Base-by-base conservation (phyloP, 2,888 invertebrate genomes). In the Callyntrura sp. region DNA sequence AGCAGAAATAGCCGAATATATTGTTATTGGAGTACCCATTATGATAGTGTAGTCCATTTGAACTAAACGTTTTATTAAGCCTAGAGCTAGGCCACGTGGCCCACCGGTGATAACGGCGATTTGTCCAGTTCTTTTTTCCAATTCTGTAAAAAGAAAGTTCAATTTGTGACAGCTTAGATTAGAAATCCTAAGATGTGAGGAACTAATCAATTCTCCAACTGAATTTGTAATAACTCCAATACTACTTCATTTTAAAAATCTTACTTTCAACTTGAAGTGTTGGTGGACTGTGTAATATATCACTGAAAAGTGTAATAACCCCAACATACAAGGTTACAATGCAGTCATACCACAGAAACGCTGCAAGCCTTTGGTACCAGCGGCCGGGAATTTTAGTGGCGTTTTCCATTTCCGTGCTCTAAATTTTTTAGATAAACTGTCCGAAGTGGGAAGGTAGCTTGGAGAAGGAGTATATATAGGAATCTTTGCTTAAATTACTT, bases 21-120 rank as follows among this genome's bases (percentile, higher is more conserved):
- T 12, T 12, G 35, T 25, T 68, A 2, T 12, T 12, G 35, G 3
- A 1, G 25, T 45, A 90, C 90, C 90, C 45, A 90, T 43, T 48
- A 90, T 60, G 0, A 90, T 83, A 17, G 79, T 84, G 48, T 85
- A 90, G 35, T 88, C 88, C 43, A 79, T 17, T 20, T 88, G 78
- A 12, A 90, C 62, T 12, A 90, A 25, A 11, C 68, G 48, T 84
- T 68, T 68, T 23, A 90, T 82, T 51, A 87, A 76, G n/a, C 82
- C 78, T 4, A 78, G 76, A 4, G 73, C 86, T 5, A 90, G 62
- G 28, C 90, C 90, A 1, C 82, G 60, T 28, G 85, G 78, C 8
- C 78, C 85, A 12, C 85, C 85, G 9, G 85, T 85, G 45, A 86
- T 48, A 25, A 86, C 79, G 0, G 35, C 86, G 0, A 79, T 68